Evolutionary conservation across 2,797 vertebrate genomes (phyloP).

Genomic region (Squalus acanthias): DNA sequence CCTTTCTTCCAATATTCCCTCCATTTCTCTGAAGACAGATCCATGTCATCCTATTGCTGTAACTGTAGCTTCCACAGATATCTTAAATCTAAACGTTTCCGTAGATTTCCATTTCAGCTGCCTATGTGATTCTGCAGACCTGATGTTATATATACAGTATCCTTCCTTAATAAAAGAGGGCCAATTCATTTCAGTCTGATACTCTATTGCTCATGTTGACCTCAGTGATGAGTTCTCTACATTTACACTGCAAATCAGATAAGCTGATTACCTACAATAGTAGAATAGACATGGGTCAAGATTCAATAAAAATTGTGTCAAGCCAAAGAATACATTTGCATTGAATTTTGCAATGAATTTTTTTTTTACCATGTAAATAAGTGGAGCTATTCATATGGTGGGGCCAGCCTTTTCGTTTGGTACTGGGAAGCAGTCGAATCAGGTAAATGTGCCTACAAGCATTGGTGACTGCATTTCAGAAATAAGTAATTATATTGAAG

Average conservation of each 20-base stretch:
- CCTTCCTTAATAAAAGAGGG: neutral
- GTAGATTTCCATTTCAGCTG: neutral
- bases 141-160: neutral
- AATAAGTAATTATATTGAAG: neutral
- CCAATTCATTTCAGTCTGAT: conserved; percentile 19
- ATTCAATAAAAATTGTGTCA: neutral
- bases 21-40: neutral
- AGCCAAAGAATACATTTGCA: conserved; percentile 1
- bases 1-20: neutral
- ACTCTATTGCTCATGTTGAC: neutral
- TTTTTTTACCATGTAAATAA: neutral
- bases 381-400: neutral
- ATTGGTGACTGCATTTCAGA: neutral
- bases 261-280: conserved; percentile 2
- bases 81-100: neutral
- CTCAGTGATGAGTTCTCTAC: neutral
- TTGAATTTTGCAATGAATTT: neutral
- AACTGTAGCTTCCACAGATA: neutral
- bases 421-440: neutral
- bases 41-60: neutral
- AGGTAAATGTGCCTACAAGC: neutral
- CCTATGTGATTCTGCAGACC: neutral
- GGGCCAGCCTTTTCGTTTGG: no score
- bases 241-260: neutral
- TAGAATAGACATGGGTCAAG: neutral